These are phyloP conservation scores for Rhagologus leucostigma DNA, from an alignment of 2,113 vertebrate species.

Conservation along the genomic window DNA sequence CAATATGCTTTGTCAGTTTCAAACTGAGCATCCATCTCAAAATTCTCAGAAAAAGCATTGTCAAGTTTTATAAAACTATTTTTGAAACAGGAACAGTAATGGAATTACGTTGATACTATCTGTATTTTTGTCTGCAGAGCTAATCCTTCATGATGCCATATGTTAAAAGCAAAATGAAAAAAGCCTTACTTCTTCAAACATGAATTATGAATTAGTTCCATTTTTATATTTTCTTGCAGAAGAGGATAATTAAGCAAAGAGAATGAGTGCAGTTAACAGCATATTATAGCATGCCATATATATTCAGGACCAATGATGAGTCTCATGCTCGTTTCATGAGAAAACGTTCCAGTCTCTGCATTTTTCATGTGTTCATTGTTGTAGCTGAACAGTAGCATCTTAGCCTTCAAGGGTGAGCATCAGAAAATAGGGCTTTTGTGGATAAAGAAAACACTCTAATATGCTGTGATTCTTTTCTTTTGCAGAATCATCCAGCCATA, in stretches of 20 bases:
- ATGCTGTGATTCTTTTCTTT: slow-evolving; percentile 14
- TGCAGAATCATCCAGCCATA: slow-evolving; percentile 80
- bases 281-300: background rate
- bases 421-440: background rate
- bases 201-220: slow-evolving; percentile 35
- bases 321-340: background rate
- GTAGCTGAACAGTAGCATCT: background rate
- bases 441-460: background rate
- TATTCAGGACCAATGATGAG: background rate
- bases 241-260: background rate
- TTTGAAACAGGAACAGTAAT: background rate
- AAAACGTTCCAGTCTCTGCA: background rate
- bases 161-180: slow-evolving; percentile 24
- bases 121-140: background rate
- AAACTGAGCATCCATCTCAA: background rate
- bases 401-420: background rate
- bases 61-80: background rate
- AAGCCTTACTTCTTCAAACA: background rate
- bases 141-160: background rate
- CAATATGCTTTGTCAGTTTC: background rate
- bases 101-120: background rate
- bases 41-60: background rate
- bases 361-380: background rate
- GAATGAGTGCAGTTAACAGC: background rate
- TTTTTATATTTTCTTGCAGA: slow-evolving; percentile 8